Percentiles rank a stretch among this genome's conserved stretches.
Conservation (phyloP, 2,113 vertebrate genomes). For the Centrocercus urophasianus region DNA sequence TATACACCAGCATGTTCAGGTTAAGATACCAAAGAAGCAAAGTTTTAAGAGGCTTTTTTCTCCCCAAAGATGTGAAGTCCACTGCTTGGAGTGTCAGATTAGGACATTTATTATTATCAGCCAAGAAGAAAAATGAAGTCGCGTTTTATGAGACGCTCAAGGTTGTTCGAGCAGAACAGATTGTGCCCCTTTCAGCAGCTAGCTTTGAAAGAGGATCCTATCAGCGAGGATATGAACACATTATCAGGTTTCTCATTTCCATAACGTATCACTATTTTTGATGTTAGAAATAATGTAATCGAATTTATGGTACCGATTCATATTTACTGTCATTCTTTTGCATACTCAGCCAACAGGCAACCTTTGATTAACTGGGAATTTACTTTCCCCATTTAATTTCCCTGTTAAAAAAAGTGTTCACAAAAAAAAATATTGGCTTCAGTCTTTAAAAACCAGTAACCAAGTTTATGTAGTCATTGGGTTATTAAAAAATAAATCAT, state of each 20-base stretch:
- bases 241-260: conserved; percentile 86
- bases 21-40: neutral
- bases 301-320: neutral
- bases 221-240: conserved; percentile 97
- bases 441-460: neutral
- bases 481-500: neutral
- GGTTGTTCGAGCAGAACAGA: conserved; percentile 92
- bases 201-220: conserved; percentile 98
- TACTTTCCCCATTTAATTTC: neutral
- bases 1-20: neutral
- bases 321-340: neutral
- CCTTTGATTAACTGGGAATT: neutral
- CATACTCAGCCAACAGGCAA: neutral
- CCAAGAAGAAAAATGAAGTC: conserved; percentile 87
- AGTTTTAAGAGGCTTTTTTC: neutral
- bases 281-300: neutral
- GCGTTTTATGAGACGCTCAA: conserved; percentile 91
- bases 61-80: conserved; percentile 86
- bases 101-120: conserved; percentile 90
- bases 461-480: neutral
- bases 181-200: conserved; percentile 96
- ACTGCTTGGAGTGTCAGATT: conserved; percentile 92
- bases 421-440: neutral
- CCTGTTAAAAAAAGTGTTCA: neutral
- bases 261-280: neutral